phyloP scores from a whole-genome alignment of 2,888 invertebrate genomes.

The Nebria salina region DNA sequence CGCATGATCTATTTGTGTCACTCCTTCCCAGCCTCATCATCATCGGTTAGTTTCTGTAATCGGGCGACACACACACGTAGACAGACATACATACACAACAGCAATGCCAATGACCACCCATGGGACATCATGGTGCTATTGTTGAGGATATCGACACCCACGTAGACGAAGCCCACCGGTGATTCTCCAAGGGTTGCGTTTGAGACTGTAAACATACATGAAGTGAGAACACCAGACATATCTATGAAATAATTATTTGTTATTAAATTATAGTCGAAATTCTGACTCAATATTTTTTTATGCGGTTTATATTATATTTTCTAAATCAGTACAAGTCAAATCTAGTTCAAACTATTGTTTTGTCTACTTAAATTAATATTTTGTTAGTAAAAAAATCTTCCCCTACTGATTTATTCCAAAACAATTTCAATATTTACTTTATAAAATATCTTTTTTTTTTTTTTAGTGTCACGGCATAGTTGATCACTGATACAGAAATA shows the following conservation, averaged over 20 bases:
- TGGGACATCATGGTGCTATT: slow-evolving; percentile 17
- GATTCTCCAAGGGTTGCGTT: not conserved
- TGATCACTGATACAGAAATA: not conserved
- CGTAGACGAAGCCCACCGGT: slow-evolving; percentile 6
- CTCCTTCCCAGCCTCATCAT: not conserved
- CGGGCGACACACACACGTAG: not conserved
- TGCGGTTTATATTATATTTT: no score
- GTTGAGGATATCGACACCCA: slow-evolving; percentile 10
- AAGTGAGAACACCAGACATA: no score
- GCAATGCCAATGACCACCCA: slow-evolving; percentile 24
- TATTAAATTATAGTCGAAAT: no score
- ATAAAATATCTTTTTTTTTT: not conserved
- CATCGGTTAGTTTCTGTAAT: not conserved
- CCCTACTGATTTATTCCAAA: not conserved
- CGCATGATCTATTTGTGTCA: slow-evolving; percentile 38
- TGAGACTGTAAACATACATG: not conserved
- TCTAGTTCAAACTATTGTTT: no score
- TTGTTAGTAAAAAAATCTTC: no score
- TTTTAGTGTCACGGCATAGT: not conserved
- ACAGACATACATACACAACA: not conserved
- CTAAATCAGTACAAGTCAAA: no score
- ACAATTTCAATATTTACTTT: not conserved
- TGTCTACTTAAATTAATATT: no score
- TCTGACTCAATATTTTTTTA: no score
- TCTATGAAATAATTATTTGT: no score